Evolutionary conservation across 1,140 invertebrate genomes (phyloP), one percentile per base, ranked within the genome.

Genomic region (Callitettix versicolor): DNA sequence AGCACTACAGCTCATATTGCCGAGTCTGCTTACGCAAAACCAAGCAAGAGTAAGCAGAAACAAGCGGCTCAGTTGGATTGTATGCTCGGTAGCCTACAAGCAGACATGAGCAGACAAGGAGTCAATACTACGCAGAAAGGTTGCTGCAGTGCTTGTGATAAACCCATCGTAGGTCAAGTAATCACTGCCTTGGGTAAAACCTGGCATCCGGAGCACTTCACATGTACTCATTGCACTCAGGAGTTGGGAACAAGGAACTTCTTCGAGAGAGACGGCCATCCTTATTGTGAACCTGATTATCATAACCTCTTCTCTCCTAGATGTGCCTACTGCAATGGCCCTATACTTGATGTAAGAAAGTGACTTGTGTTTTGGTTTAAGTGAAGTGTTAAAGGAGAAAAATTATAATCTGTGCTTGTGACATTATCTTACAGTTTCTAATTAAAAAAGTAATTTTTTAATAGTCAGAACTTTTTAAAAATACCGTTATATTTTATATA

Each of bases 191-290:
- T 99, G 61, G 96, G 95, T 22, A 91, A 94, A 71, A 96, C 95
- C n/a, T 99, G 95, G 95, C 96, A 99, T 73, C 94, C 95, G 11
- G 95, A 99, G 73, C 96, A 99, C 70, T 99, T 99, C 73, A 90
- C 85, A 3, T 99, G 97, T 76, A 87, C 86, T 52, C 93, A 98
- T 68, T 99, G 96, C 78, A 89, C 88, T 55, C 86, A 94, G 65
- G 92, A 97, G 70, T 73, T 99, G 59, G 96, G 95, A 15, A 97
- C 95, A 40, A 81, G 91, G 64, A 98, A 96, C 73, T 99, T 99
- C 80, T 99, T 98, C 69, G 97, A 99, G 71, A 77, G 95, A 46
- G 94, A 97, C 60, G 91, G 91, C 40, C 82, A 85, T 62, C 95
- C 96, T 0, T 99, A 97, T 71, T 99, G 97, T 75, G 97, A 99